phyloP scores from a whole-genome alignment of 92 coral and sea anemone genomes.

The Micromussa lordhowensis region DNA sequence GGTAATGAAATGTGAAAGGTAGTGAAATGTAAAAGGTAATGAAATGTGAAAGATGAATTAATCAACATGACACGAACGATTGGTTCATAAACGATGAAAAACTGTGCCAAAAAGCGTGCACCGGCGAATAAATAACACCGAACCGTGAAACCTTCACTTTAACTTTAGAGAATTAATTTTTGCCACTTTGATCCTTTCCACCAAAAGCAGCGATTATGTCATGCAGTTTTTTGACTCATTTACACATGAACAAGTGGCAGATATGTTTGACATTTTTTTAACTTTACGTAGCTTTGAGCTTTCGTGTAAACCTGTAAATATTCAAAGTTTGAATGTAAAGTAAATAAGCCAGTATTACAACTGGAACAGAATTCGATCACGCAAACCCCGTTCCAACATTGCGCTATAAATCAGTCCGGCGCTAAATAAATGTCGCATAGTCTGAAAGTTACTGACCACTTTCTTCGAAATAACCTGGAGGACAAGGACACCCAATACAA shows the following conservation, averaged over 20 bases:
- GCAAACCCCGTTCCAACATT: not conserved
- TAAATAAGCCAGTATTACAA: not conserved
- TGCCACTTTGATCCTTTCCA: not conserved
- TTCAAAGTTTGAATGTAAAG: not conserved
- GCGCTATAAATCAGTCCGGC: not conserved
- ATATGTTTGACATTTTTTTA: too few relatives aligned
- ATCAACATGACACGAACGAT: too few relatives aligned
- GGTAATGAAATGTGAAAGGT: too few relatives aligned
- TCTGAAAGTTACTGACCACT: not conserved
- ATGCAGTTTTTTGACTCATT: not conserved
- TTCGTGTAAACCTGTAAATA: not conserved
- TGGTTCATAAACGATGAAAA: too few relatives aligned
- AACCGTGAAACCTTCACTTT: too few relatives aligned
- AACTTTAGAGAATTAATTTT: too few relatives aligned
- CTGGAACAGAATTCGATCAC: not conserved
- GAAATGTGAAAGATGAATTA: too few relatives aligned
- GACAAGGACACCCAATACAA: not conserved
- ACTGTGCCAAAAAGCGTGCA: too few relatives aligned
- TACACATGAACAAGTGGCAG: too few relatives aligned
- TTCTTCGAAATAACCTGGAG: not conserved
- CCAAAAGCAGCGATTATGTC: not conserved
- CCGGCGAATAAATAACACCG: too few relatives aligned
- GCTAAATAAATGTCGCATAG: not conserved
- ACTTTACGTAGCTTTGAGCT: not conserved
- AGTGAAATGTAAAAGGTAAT: too few relatives aligned